Evolutionary conservation across 2,797 vertebrate genomes (phyloP).

Genomic region (Lepidocolaptes lacrymiger): DNA sequence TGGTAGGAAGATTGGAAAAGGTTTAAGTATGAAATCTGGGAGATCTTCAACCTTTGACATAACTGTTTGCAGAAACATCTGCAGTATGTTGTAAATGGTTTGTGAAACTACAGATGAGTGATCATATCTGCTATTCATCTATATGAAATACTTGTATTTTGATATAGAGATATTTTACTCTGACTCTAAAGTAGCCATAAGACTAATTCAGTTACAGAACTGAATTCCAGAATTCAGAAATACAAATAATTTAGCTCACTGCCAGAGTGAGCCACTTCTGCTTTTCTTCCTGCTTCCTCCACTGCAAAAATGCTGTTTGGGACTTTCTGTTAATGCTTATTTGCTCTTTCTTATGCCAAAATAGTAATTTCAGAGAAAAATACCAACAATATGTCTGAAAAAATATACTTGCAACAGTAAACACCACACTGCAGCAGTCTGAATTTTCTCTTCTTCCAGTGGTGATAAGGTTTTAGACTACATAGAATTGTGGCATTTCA

Average conservation of each 20-base stretch:
- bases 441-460: not conserved
- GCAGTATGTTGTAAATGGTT: not conserved
- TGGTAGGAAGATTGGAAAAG: not conserved
- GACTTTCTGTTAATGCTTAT: not conserved
- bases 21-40: not conserved
- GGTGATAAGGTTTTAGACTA: not conserved
- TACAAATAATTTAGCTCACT: not conserved
- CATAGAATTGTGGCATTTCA: not conserved
- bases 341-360: not conserved
- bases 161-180: not conserved
- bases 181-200: not conserved
- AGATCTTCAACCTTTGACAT: not conserved
- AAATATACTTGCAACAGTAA: not conserved
- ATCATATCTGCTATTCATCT: not conserved
- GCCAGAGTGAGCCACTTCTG: not conserved
- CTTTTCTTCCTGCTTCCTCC: not conserved
- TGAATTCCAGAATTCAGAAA: not conserved
- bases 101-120: not conserved
- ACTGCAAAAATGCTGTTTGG: not conserved
- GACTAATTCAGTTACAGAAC: not conserved
- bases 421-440: not conserved
- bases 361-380: not conserved
- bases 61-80: not conserved
- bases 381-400: not conserved
- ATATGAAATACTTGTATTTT: not conserved